Evolutionary conservation across 2,888 invertebrate genomes (phyloP).

Genomic region (Syrphus vitripennis): DNA sequence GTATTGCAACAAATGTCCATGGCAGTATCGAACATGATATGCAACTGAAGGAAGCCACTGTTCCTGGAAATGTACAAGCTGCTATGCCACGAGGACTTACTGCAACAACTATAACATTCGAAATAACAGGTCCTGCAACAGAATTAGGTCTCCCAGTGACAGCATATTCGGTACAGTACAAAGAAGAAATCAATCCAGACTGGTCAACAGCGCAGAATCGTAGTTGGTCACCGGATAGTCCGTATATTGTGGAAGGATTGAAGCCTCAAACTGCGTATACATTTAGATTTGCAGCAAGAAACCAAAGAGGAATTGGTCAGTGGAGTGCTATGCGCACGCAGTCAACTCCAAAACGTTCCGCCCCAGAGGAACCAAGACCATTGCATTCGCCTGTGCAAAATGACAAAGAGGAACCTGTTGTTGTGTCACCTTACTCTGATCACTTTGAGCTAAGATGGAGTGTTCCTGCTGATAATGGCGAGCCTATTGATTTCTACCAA

Average conservation of each 20-base stretch:
- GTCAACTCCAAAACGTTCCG: constrained; percentile 89
- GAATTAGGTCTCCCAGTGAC: constrained; percentile 89
- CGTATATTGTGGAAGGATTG: constrained; percentile 91
- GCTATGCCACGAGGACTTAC: constrained; percentile 87
- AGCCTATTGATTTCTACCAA: constrained; percentile 91
- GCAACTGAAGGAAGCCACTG: constrained; percentile 87
- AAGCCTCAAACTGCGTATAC: constrained; percentile 89
- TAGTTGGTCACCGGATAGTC: constrained; percentile 90
- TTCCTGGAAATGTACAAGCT: constrained; percentile 86
- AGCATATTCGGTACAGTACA: constrained; percentile 89
- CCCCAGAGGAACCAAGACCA: constrained; percentile 88
- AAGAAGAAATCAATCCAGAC: constrained; percentile 84
- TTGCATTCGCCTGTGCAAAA: constrained; percentile 81
- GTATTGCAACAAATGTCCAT: constrained; percentile 89
- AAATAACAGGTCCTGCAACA: constrained; percentile 88
- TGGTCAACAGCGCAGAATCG: constrained; percentile 88
- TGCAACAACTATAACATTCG: constrained; percentile 92
- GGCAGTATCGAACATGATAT: constrained; percentile 87
- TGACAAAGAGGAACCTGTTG: constrained; percentile 81
- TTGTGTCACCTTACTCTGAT: constrained; percentile 87
- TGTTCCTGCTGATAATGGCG: constrained; percentile 93
- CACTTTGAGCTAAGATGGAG: constrained; percentile 92
- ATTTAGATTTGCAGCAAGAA: constrained; percentile 92
- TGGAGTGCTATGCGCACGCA: constrained; percentile 86
- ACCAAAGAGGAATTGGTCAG: constrained; percentile 90